A percentile compares a stretch with the other conserved stretches of the same genome.
Conservation (phyloP, 1,140 invertebrate species). For the Chionoecetes opilio region DNA sequence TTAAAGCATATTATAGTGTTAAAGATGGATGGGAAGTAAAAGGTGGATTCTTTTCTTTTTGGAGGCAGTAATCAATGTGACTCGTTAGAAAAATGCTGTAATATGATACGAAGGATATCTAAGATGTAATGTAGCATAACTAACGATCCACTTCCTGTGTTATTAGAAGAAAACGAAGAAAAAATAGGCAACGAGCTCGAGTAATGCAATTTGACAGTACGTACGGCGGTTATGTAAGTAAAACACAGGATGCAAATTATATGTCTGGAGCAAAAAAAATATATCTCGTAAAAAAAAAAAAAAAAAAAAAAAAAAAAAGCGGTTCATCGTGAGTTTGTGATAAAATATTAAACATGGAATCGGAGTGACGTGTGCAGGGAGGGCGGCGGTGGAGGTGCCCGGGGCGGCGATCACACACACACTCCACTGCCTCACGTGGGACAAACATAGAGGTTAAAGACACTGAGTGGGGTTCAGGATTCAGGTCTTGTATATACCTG, state of each 20-base stretch:
- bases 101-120: too few species aligned
- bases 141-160: too few species aligned
- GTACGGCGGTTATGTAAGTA: too few species aligned
- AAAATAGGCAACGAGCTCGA: background rate
- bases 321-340: background rate
- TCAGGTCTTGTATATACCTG: background rate
- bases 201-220: background rate
- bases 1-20: too few species aligned
- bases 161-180: background rate
- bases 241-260: background rate
- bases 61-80: too few species aligned
- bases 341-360: background rate
- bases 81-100: too few species aligned
- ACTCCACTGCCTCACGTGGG: constrained; percentile 10
- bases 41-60: too few species aligned
- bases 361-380: background rate
- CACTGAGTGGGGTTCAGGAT: background rate
- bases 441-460: background rate
- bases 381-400: background rate
- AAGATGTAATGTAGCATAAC: too few species aligned
- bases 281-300: background rate
- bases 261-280: background rate
- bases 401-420: background rate
- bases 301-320: background rate
- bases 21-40: too few species aligned